A percentile compares a stretch with the other conserved stretches of the same genome.
Evolutionary conservation across 2,888 invertebrate species (phyloP).

Genomic region (Sinohyriopsis cumingii): DNA sequence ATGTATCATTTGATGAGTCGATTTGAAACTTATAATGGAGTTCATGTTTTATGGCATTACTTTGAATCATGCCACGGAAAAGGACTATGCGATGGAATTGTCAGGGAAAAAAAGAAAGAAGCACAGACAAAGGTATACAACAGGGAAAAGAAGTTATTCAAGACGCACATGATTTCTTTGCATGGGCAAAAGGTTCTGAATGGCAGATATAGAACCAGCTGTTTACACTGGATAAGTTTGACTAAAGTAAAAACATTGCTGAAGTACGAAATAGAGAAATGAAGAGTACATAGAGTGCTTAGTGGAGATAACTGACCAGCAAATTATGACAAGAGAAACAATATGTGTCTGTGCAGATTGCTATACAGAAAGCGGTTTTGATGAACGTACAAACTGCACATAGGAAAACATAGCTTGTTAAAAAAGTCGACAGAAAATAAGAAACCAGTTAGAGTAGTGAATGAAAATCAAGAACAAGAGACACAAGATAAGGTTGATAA

Average conservation of each 20-base stretch:
- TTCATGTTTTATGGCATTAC: slow-evolving; percentile 14
- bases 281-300: background rate
- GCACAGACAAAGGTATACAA: slow-evolving; percentile 7
- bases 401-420: slow-evolving; percentile 1
- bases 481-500: too few relatives aligned
- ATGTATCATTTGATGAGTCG: slow-evolving; percentile 1
- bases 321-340: slow-evolving; percentile 9
- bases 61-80: slow-evolving; percentile 24
- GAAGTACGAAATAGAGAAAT: too few relatives aligned
- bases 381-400: background rate
- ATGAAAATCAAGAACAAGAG: too few relatives aligned
- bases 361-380: background rate
- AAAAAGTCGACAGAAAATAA: too few relatives aligned
- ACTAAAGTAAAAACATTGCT: too few relatives aligned
- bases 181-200: background rate
- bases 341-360: slow-evolving; percentile 11
- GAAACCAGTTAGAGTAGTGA: too few relatives aligned
- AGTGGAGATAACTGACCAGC: background rate
- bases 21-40: background rate
- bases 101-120: slow-evolving; percentile 2
- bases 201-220: too few relatives aligned
- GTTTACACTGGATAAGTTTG: too few relatives aligned
- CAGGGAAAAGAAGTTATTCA: slow-evolving; percentile 12
- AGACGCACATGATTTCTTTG: slow-evolving; percentile 8
- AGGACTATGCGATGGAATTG: slow-evolving; percentile 5